Conservation (phyloP, 1,140 invertebrate species). For the Papilio helenus region DNA sequence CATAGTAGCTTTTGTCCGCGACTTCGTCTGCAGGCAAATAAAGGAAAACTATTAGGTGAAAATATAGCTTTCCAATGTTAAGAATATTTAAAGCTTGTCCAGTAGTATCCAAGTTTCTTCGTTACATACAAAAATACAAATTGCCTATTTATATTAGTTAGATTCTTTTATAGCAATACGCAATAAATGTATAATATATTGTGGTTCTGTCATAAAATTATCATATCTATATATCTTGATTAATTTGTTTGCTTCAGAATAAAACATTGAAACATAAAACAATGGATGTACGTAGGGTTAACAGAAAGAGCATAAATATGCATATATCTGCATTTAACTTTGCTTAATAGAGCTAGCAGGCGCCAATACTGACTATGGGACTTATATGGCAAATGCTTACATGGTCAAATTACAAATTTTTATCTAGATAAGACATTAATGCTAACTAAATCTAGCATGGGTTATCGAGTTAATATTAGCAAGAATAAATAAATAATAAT, state of each 20-base stretch:
- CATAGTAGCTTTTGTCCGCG: too few species aligned
- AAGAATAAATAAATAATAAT: too few species aligned
- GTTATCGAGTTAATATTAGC: too few species aligned
- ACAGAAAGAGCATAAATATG: background rate
- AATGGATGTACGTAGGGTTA: background rate
- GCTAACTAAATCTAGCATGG: too few species aligned
- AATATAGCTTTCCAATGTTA: too few species aligned
- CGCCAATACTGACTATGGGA: background rate
- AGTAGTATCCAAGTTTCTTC: too few species aligned
- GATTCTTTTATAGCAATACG: background rate
- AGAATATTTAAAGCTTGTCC: too few species aligned
- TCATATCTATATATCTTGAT: background rate
- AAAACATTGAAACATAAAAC: background rate
- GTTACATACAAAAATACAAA: too few species aligned
- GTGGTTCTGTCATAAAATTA: background rate
- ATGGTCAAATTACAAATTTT: background rate
- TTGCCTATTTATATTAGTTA: too few species aligned
- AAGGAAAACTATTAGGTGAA: too few species aligned
- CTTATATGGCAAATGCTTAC: background rate
- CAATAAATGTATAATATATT: background rate
- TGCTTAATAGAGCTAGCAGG: background rate
- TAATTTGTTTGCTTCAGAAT: background rate
- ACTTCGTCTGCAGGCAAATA: too few species aligned
- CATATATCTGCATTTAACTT: slow-evolving; percentile 11
- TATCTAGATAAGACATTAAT: too few species aligned